phyloP scores from a whole-genome alignment of 2,113 vertebrate species.

The Telmatochromis sp. region DNA sequence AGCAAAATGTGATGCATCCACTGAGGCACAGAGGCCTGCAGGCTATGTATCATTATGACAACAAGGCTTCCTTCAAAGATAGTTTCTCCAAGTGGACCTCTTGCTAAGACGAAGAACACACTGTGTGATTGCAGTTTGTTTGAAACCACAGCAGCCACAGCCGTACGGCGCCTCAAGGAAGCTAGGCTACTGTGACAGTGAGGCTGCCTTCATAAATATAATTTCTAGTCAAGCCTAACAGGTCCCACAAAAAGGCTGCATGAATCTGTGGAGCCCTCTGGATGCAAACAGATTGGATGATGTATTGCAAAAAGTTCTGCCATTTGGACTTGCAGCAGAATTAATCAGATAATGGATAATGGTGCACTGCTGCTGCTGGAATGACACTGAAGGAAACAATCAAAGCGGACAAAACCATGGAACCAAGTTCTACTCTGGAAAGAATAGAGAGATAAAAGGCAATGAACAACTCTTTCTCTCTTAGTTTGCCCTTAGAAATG shows the following conservation, averaged over 20 bases:
- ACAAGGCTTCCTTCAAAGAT: slow-evolving; percentile 16
- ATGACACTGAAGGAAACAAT: neutral
- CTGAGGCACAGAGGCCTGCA: neutral
- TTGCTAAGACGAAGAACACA: neutral
- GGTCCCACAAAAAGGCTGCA: neutral
- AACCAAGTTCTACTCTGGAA: neutral
- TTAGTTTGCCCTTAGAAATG: neutral
- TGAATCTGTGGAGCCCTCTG: neutral
- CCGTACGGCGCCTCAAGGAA: neutral
- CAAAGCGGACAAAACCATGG: neutral
- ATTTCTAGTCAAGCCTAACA: neutral
- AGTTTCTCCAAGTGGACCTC: neutral
- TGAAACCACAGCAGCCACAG: neutral
- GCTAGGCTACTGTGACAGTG: neutral
- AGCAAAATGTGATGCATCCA: neutral
- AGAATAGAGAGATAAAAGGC: neutral
- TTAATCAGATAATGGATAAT: neutral
- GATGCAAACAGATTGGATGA: neutral
- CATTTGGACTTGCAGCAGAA: neutral
- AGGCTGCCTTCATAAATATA: neutral
- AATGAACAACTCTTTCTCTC: neutral
- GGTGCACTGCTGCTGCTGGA: neutral
- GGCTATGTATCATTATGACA: neutral
- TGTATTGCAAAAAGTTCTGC: neutral
- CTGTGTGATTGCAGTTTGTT: neutral